These are phyloP conservation scores for Caenorhabditis sp. DNA, from an alignment of 2,888 invertebrate species.

Conservation along the genomic window DNA sequence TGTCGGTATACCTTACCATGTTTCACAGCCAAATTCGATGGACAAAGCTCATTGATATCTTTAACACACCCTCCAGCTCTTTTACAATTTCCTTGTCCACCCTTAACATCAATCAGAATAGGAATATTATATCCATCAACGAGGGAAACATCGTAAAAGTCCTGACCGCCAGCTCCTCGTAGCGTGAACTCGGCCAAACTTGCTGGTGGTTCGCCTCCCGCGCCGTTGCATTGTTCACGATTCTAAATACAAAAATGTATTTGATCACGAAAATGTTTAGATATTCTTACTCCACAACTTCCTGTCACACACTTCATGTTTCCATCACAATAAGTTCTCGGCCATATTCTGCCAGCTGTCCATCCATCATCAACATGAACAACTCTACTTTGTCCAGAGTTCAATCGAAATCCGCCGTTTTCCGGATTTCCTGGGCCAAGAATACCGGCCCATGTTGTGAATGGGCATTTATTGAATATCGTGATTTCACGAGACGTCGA, in stretches of 20 bases:
- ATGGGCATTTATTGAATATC: conserved; percentile 57
- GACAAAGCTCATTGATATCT: conserved; percentile 35
- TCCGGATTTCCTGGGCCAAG: conserved; percentile 35
- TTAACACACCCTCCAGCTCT: conserved; percentile 42
- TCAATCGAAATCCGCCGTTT: conserved; percentile 14
- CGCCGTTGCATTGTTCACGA: conserved; percentile 59
- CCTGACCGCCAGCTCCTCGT: conserved; percentile 65
- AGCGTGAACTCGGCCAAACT: conserved; percentile 73
- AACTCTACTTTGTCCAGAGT: not conserved
- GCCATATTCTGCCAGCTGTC: conserved; percentile 17
- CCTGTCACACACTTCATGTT: conserved; percentile 25
- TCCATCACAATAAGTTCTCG: conserved; percentile 26
- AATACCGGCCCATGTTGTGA: conserved; percentile 58
- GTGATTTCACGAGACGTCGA: conserved; percentile 23
- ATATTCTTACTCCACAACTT: conserved; percentile 12
- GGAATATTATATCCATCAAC: conserved; percentile 74
- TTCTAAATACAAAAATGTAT: conserved; percentile 18
- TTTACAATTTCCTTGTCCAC: conserved; percentile 31
- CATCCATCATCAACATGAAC: conserved; percentile 16
- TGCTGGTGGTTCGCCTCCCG: conserved; percentile 73
- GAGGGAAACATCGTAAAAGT: conserved; percentile 74
- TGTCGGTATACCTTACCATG: not conserved
- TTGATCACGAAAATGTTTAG: too few relatives aligned
- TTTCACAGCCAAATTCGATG: conserved; percentile 7
- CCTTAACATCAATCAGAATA: conserved; percentile 41